These are phyloP conservation scores for Cecropterus lyciades DNA, from an alignment of 1,140 invertebrate genomes.

Conservation along the genomic window DNA sequence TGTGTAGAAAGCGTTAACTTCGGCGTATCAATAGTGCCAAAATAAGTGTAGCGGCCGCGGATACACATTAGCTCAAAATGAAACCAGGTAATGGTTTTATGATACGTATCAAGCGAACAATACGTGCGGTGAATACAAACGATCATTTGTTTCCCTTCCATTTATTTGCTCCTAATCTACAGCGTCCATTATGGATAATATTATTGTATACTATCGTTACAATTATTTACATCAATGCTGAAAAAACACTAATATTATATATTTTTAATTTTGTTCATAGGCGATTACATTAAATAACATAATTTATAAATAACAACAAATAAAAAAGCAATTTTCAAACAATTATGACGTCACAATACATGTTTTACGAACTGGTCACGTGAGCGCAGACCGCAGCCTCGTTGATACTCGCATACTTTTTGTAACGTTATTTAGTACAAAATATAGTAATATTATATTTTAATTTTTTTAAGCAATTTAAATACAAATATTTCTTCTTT, in stretches of 20 bases:
- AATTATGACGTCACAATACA: too few relatives aligned
- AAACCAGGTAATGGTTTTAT: slow-evolving; percentile 24
- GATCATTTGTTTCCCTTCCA: not conserved
- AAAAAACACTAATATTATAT: not conserved
- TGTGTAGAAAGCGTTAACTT: too few relatives aligned
- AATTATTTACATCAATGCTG: not conserved
- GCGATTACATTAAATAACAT: too few relatives aligned
- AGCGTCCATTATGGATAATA: not conserved
- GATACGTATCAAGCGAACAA: slow-evolving; percentile 19
- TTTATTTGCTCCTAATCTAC: slow-evolving; percentile 10
- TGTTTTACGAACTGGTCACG: too few relatives aligned
- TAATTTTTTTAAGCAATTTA: too few relatives aligned
- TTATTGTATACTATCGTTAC: not conserved
- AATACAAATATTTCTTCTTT: too few relatives aligned
- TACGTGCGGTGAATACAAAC: slow-evolving; percentile 17
- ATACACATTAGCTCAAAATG: slow-evolving; percentile 24
- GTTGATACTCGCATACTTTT: too few relatives aligned
- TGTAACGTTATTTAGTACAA: too few relatives aligned
- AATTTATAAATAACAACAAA: too few relatives aligned
- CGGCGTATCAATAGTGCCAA: not conserved
- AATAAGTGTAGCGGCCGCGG: not conserved
- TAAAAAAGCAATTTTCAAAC: too few relatives aligned
- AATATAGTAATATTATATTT: too few relatives aligned
- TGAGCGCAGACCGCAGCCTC: too few relatives aligned
- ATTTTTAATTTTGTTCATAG: not conserved